A percentile compares a stretch with the other conserved stretches of the same genome.
phyloP scores from a whole-genome alignment of 2,113 vertebrate genomes.

The Upupa epops region DNA sequence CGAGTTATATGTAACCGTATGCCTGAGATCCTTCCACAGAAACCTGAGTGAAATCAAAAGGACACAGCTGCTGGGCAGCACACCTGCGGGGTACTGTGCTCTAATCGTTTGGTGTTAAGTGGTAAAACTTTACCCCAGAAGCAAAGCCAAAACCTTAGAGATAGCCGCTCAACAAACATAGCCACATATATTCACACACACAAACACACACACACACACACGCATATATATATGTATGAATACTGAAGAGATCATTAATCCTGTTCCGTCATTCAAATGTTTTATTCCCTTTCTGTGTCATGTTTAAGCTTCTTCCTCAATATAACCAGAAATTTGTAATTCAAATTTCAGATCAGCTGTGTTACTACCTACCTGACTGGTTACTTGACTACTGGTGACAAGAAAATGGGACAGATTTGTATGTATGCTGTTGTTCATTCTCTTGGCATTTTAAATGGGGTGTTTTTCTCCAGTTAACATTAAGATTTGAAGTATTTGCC shows the following conservation, averaged over 20 bases:
- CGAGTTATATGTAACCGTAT: rapidly evolving
- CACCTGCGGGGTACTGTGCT: not conserved
- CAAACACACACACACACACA: too few relatives aligned
- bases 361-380: not conserved
- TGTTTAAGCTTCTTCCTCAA: not conserved
- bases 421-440: rapidly evolving
- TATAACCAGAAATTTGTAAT: not conserved
- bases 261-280: not conserved
- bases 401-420: not conserved
- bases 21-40: not conserved
- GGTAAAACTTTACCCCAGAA: not conserved
- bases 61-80: not conserved
- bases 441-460: not conserved
- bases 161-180: rapidly evolving
- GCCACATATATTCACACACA: too few relatives aligned
- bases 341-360: not conserved
- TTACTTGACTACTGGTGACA: not conserved
- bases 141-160: not conserved
- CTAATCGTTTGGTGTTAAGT: rapidly evolving
- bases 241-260: not conserved
- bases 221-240: not conserved
- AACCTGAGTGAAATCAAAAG: not conserved
- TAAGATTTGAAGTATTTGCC: not conserved
- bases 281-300: not conserved
- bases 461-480: not conserved